Evolutionary conservation across 53 echinoderm and acorn worm species (phyloP).

Genomic region (Crossaster papposus): DNA sequence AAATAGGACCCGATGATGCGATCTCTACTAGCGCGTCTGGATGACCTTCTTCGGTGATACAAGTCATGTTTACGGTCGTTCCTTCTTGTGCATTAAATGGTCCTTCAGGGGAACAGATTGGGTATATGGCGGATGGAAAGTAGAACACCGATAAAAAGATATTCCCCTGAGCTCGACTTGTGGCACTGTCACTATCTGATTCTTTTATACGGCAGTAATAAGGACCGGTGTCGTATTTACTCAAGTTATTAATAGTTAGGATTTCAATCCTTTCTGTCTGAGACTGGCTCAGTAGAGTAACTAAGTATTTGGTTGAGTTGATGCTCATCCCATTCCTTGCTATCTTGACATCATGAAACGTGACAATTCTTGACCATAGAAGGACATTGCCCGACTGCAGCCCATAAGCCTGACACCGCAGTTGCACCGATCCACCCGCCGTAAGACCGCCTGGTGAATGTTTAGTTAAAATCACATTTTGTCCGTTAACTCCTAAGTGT

Average conservation of each 20-base stretch:
- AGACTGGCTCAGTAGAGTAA: not conserved
- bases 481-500: not conserved
- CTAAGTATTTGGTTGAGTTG: not conserved
- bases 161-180: not conserved
- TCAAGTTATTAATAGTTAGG: not conserved
- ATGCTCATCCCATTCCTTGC: not conserved
- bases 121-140: slow-evolving; percentile 37
- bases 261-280: not conserved
- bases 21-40: not conserved
- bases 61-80: slow-evolving; percentile 28
- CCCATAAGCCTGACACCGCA: not conserved
- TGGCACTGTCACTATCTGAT: not conserved
- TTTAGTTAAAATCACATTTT: not conserved
- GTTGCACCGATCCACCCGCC: slow-evolving; percentile 6
- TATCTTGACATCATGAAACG: not conserved
- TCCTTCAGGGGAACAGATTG: slow-evolving; percentile 45
- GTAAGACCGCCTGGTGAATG: not conserved
- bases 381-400: not conserved
- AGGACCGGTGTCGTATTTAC: not conserved
- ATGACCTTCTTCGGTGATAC: slow-evolving; percentile 41
- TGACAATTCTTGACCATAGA: slow-evolving; percentile 3
- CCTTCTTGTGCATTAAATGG: slow-evolving; percentile 39
- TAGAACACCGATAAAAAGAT: not conserved
- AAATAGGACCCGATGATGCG: not conserved
- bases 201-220: slow-evolving; percentile 10